Percentiles rank a stretch among this genome's conserved stretches.
Evolutionary conservation across 2,888 invertebrate genomes (phyloP).

Genomic region (Linyphia triangularis): DNA sequence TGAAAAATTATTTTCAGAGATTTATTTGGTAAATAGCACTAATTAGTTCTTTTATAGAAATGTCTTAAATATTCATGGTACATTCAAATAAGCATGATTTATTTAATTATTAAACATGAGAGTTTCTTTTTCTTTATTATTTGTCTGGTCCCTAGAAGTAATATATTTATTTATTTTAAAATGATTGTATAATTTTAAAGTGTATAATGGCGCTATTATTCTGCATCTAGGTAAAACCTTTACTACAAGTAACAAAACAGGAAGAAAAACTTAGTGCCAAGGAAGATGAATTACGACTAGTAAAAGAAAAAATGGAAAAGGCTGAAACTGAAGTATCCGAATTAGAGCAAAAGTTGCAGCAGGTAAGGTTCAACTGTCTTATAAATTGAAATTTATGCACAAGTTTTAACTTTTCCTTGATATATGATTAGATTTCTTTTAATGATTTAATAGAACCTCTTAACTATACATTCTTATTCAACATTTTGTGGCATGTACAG

Average conservation of each 20-base stretch:
- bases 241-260: constrained; percentile 98
- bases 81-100: no score
- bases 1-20: no score
- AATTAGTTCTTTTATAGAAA: no score
- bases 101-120: no score
- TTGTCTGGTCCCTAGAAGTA: no score
- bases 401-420: neutral
- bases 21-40: no score
- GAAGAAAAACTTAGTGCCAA: constrained; percentile 98
- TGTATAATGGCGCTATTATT: no score
- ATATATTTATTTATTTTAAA: no score
- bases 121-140: no score
- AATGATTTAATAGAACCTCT: neutral
- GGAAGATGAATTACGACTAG: constrained; percentile 93
- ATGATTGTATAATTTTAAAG: no score
- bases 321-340: constrained; percentile 84
- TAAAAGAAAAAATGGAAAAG: constrained; percentile 90
- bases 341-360: constrained; percentile 82
- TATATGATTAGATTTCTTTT: neutral
- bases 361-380: constrained; percentile 77
- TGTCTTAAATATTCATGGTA: no score
- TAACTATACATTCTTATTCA: neutral
- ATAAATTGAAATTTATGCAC: neutral
- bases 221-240: constrained; percentile 86
- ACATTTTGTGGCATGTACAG: no score